A percentile compares a stretch with the other conserved stretches of the same genome.
phyloP scores from a whole-genome alignment of 2,797 vertebrate species.

The Syndactyla subalaris region DNA sequence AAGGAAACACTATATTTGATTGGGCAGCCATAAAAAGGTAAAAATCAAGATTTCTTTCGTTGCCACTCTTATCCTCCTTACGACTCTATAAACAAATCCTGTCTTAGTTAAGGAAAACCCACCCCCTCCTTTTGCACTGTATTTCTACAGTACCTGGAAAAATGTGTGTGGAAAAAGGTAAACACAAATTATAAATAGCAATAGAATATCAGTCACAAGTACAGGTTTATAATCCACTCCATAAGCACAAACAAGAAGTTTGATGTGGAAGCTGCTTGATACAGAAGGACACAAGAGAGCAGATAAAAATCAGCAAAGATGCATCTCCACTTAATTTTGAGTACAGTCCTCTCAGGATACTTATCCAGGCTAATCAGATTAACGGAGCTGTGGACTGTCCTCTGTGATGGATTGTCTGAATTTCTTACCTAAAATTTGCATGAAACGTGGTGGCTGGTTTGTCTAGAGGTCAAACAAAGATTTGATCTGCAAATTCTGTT shows the following conservation, averaged over 20 bases:
- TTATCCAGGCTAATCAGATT: background rate
- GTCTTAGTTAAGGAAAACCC: background rate
- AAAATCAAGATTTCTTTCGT: background rate
- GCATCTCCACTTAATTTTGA: background rate
- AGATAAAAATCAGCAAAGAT: constrained; percentile 29
- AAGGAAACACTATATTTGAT: background rate
- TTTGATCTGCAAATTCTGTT: background rate
- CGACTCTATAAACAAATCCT: background rate
- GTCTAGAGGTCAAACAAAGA: constrained; percentile 8
- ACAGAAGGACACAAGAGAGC: background rate
- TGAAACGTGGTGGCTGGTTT: background rate
- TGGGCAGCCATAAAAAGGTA: background rate
- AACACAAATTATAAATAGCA: background rate
- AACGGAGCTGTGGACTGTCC: background rate
- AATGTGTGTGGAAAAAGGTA: background rate
- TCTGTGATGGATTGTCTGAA: background rate
- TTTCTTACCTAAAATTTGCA: constrained; percentile 16
- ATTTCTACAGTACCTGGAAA: background rate
- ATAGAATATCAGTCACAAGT: background rate
- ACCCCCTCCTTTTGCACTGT: background rate
- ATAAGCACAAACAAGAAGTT: background rate
- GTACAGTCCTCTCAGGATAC: background rate
- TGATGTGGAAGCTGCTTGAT: background rate
- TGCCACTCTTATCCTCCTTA: background rate
- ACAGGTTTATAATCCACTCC: background rate